phyloP scores from a whole-genome alignment of 2,797 vertebrate species.

The Columba guinea region DNA sequence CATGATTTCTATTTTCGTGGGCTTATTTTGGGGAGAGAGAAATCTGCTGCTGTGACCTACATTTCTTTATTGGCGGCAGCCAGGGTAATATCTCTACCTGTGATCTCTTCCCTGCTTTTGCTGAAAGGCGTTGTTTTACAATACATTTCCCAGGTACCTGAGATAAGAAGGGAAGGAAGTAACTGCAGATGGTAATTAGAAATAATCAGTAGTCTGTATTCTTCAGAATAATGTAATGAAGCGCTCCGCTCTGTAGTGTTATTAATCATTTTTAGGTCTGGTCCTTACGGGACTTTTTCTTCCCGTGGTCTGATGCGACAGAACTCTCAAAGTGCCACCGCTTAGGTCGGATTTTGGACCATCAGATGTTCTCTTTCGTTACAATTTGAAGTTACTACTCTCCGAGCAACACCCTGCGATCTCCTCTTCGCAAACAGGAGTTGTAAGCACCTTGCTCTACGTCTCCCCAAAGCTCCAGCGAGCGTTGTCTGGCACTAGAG shows the following conservation, averaged over 20 bases:
- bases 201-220: neutral
- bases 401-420: neutral
- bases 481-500: neutral
- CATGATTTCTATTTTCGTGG: neutral
- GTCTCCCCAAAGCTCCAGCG: neutral
- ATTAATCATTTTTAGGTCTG: neutral
- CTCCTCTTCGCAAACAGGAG: neutral
- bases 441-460: accelerated
- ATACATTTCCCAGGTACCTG: accelerated
- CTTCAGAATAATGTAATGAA: neutral
- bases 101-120: neutral
- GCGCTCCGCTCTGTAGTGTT: neutral
- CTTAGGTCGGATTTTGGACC: neutral
- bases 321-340: neutral
- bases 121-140: neutral
- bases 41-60: slow-evolving; percentile 10
- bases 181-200: neutral
- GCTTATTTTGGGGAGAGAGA: slow-evolving; percentile 25
- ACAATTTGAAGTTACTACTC: neutral
- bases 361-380: accelerated
- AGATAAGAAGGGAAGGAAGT: neutral
- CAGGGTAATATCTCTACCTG: neutral
- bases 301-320: neutral
- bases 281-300: neutral
- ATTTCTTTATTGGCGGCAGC: neutral